Evolutionary conservation across 2,888 invertebrate species (phyloP).

Genomic region (Oscheius sp.): DNA sequence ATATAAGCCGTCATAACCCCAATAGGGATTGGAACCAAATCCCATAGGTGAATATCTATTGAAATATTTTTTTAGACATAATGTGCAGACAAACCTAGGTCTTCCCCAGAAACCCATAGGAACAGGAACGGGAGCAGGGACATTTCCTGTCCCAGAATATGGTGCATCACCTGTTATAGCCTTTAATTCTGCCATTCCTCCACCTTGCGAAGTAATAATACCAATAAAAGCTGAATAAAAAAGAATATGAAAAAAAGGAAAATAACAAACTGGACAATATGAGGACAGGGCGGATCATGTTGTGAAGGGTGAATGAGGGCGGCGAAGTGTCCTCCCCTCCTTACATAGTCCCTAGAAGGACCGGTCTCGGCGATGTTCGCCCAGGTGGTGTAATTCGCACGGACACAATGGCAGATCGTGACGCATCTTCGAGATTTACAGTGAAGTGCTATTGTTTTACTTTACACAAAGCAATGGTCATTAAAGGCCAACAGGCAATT

Average conservation of each 20-base stretch:
- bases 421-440: constrained; percentile 13
- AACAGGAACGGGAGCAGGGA: constrained; percentile 49
- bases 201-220: neutral
- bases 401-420: constrained; percentile 18
- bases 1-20: constrained; percentile 34
- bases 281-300: constrained; percentile 1
- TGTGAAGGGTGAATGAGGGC: constrained; percentile 8
- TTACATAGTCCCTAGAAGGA: constrained; percentile 11
- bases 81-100: constrained; percentile 33
- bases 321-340: constrained; percentile 1
- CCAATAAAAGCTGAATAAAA: neutral
- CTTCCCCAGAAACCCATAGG: constrained; percentile 59
- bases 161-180: constrained; percentile 54
- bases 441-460: constrained; percentile 14
- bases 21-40: constrained; percentile 28
- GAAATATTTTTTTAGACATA: neutral
- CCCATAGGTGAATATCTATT: constrained; percentile 40
- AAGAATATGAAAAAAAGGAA: neutral
- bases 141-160: constrained; percentile 51
- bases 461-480: neutral
- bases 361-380: constrained; percentile 10
- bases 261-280: neutral
- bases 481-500: neutral
- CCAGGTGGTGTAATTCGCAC: neutral
- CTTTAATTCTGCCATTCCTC: constrained; percentile 55